phyloP scores from a whole-genome alignment of 2,888 invertebrate species.

The Schizaphis graminum region DNA sequence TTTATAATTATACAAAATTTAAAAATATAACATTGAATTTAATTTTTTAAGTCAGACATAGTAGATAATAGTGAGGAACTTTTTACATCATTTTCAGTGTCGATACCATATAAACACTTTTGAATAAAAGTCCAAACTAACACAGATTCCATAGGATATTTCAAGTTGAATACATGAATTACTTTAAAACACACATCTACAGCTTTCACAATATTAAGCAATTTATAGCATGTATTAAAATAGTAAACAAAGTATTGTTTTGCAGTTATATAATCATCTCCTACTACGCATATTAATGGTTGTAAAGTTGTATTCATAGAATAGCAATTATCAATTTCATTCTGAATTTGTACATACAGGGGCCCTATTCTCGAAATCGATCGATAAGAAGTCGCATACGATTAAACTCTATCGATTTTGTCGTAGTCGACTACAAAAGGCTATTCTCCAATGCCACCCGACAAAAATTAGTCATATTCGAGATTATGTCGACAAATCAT shows the following conservation, averaged over 20 bases:
- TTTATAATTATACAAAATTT: neutral
- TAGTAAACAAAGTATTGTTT: slow-evolving; percentile 16
- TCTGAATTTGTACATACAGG: slow-evolving; percentile 3
- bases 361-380: neutral
- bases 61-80: neutral
- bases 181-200: slow-evolving; percentile 10
- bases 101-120: neutral
- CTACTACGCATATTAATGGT: no score
- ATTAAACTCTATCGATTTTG: neutral
- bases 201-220: neutral
- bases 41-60: slow-evolving; percentile 2
- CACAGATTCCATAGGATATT: neutral
- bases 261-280: neutral
- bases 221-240: slow-evolving; percentile 35
- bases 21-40: neutral
- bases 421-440: neutral
- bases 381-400: neutral
- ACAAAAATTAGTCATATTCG: neutral
- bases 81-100: slow-evolving; percentile 6
- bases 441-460: neutral
- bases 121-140: slow-evolving; percentile 25
- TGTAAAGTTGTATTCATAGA: no score
- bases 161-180: slow-evolving; percentile 13
- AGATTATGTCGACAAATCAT: neutral
- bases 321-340: neutral